Conservation (phyloP, 1,140 invertebrate species). For the Gerris buenoi region DNA sequence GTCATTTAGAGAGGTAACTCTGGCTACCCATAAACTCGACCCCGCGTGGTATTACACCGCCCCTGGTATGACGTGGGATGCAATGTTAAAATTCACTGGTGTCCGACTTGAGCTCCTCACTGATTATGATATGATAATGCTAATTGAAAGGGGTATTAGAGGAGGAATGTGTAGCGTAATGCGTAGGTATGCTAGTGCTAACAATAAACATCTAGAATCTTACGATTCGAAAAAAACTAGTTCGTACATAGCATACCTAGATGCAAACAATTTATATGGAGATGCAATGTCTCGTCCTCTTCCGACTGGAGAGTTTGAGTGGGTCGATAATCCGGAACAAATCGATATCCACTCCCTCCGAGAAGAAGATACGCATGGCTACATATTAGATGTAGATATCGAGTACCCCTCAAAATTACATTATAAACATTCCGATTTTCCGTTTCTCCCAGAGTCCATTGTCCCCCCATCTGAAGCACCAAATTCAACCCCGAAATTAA, state of each 20-base stretch:
- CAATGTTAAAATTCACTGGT: no score
- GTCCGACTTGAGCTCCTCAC: no score
- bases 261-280: background rate
- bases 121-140: background rate
- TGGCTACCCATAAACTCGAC: no score
- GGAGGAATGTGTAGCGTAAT: background rate
- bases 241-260: background rate
- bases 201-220: background rate
- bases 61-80: no score
- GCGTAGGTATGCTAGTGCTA: background rate
- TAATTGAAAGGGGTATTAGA: background rate
- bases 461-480: background rate
- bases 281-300: background rate
- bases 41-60: no score
- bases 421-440: background rate
- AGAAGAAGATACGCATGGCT: background rate
- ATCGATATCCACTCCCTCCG: background rate
- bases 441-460: background rate
- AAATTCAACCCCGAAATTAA: background rate
- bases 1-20: no score
- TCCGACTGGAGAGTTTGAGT: background rate
- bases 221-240: background rate
- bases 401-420: background rate
- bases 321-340: background rate
- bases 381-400: background rate